Base-by-base conservation (phyloP, 2,888 invertebrate genomes). In the Melieria picta region DNA sequence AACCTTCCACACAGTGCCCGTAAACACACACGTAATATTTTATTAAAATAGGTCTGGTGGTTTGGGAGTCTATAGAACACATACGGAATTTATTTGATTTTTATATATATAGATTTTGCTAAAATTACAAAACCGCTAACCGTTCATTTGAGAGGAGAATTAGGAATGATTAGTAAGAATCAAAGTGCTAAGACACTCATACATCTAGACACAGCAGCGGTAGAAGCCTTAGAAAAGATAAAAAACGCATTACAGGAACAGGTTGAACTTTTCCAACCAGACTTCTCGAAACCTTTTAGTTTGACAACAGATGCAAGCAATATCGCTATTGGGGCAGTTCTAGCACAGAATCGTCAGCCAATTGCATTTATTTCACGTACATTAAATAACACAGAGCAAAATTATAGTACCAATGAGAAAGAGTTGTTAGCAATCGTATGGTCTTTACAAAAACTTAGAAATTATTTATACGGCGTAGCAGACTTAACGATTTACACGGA, bases 341-440 rank as follows among this genome's bases (percentile, higher is more conserved):
- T 62, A 3, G 7, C 64, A 16, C 52, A 42, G 30, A 64, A 50
- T 64, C 64, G 52, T 50, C 52, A 50, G 9, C 30, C 48, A 50
- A 50, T 64, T 11, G 64, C 52, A 13, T 64, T 64, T 50, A 64
- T 64, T 16, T 64, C 42, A 50, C 16, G 63, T 10, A 30, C 7
- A 5, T 7, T 57, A 7, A 66, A 30, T 4, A 10, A 66, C 5
- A 57, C 10, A n/a, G 48, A 66, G 10, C 56, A 13, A 58, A 45
- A 57, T 9, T 57, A 13, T 52, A 65, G 70, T 48, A 58, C 57
- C 7, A 58, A 63, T 48, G 47, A 63, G 13, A 63, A 63, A 63
- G n/a, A 63, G 13, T 48, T 63, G 2, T 13, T 47, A 47, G 58
- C 58, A n/a, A 57, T 66, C 5, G 58, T 66, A 7, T 66, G 66